Conservation (phyloP, 2,888 invertebrate species). For the Nomada lathburiana region DNA sequence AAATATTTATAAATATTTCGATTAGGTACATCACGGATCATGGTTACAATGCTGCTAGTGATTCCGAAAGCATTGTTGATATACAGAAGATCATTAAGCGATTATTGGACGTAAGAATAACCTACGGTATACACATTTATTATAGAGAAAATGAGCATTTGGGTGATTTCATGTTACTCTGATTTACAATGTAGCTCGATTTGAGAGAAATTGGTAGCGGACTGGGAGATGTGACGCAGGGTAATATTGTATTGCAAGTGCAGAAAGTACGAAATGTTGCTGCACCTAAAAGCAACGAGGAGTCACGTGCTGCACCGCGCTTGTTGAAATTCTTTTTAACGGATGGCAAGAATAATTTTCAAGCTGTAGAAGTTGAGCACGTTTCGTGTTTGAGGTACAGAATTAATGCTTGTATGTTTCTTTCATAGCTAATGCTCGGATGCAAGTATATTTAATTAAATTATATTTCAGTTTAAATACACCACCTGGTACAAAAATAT, state of each 20-base stretch:
- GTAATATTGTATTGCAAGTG: slow-evolving; percentile 91
- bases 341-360: slow-evolving; percentile 92
- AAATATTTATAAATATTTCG: slow-evolving; percentile 36
- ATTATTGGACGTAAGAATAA: slow-evolving; percentile 89
- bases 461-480: slow-evolving; percentile 88
- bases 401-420: not conserved
- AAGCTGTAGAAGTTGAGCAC: slow-evolving; percentile 91
- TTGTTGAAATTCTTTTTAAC: slow-evolving; percentile 93
- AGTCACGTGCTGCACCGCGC: slow-evolving; percentile 92
- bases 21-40: slow-evolving; percentile 90
- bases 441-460: not conserved
- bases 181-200: slow-evolving; percentile 86
- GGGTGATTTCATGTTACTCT: not conserved
- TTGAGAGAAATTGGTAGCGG: slow-evolving; percentile 92
- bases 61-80: slow-evolving; percentile 88
- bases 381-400: slow-evolving; percentile 87
- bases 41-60: slow-evolving; percentile 89
- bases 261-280: slow-evolving; percentile 95
- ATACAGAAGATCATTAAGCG: slow-evolving; percentile 87
- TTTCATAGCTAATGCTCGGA: not conserved
- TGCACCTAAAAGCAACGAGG: slow-evolving; percentile 96
- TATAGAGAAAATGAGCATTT: not conserved
- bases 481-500: slow-evolving; percentile 95
- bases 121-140: not conserved
- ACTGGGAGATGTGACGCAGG: slow-evolving; percentile 76